These are phyloP conservation scores for Thalassophryne amazonica DNA, from an alignment of 2,797 vertebrate genomes.

Conservation along the genomic window DNA sequence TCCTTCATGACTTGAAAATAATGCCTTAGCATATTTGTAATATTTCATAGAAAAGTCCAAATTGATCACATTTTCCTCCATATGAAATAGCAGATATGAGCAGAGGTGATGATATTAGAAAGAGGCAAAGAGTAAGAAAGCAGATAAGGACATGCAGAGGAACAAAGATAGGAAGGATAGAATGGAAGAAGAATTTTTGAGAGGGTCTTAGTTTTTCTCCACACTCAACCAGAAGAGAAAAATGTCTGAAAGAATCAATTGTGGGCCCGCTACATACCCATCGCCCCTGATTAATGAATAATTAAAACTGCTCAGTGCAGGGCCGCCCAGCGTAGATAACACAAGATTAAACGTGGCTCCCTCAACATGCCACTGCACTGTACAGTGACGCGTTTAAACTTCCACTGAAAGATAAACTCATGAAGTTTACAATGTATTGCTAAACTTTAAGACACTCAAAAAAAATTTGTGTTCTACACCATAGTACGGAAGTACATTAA, in stretches of 20 bases:
- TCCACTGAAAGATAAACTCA: slow-evolving; percentile 11
- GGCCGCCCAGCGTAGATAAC: slow-evolving; percentile 48
- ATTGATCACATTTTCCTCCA: neutral
- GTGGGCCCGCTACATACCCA: slow-evolving; percentile 50
- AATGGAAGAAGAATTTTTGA: slow-evolving; percentile 25
- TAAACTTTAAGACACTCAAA: no score
- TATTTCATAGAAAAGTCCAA: neutral
- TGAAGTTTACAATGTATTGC: no score
- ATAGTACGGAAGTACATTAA: no score
- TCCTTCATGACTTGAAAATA: neutral
- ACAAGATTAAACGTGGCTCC: slow-evolving; percentile 42
- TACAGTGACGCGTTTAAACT: slow-evolving; percentile 17
- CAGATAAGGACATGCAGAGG: slow-evolving; percentile 3
- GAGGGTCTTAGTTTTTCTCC: slow-evolving; percentile 37
- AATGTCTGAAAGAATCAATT: slow-evolving; percentile 72
- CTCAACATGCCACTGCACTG: slow-evolving; percentile 24
- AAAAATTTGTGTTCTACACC: no score
- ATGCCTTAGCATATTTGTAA: neutral
- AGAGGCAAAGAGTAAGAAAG: neutral
- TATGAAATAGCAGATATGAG: neutral
- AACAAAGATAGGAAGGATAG: slow-evolving; percentile 3
- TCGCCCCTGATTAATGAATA: slow-evolving; percentile 70
- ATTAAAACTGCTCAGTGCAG: slow-evolving; percentile 58
- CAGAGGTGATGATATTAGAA: neutral
- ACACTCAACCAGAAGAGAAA: slow-evolving; percentile 55